Percentiles rank a stretch among this genome's conserved stretches.
phyloP scores from a whole-genome alignment of 2,113 vertebrate genomes.

The Myotis brandtii region DNA sequence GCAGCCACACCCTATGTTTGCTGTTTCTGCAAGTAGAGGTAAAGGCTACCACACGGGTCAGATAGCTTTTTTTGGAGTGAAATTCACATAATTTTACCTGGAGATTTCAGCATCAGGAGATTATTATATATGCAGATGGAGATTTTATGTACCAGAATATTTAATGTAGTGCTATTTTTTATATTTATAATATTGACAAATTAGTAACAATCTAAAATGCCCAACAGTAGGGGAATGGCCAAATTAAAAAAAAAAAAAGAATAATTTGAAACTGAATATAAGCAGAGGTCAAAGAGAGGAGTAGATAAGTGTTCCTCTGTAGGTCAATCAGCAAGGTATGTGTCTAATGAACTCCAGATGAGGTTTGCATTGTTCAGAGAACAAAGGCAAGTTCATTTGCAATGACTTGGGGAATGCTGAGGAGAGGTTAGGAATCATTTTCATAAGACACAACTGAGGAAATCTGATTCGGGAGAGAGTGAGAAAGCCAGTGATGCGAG shows the following conservation, averaged over 20 bases:
- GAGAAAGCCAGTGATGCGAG: neutral
- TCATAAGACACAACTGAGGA: neutral
- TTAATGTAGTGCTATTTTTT: neutral
- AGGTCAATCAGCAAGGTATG: slow-evolving; percentile 26
- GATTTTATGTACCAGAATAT: neutral
- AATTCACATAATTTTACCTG: neutral
- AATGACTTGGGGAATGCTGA: neutral
- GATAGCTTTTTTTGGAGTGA: slow-evolving; percentile 25
- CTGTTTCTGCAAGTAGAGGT: neutral
- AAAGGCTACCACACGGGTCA: neutral
- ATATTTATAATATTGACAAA: neutral
- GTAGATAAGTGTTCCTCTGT: slow-evolving; percentile 16
- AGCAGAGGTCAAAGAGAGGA: neutral
- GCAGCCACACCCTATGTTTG: neutral
- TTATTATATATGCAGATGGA: neutral
- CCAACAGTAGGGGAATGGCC: neutral
- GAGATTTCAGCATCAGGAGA: neutral
- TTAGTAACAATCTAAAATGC: neutral
- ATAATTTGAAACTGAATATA: neutral
- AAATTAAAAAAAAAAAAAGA: neutral
- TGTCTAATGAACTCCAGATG: slow-evolving; percentile 52
- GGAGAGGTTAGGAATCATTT: slow-evolving; percentile 23
- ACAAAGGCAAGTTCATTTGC: slow-evolving; percentile 53
- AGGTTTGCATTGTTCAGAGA: slow-evolving; percentile 50
- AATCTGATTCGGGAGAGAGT: neutral